Evolutionary conservation across 2,888 invertebrate species (phyloP).

Genomic region (Falcaria lacertinaria): DNA sequence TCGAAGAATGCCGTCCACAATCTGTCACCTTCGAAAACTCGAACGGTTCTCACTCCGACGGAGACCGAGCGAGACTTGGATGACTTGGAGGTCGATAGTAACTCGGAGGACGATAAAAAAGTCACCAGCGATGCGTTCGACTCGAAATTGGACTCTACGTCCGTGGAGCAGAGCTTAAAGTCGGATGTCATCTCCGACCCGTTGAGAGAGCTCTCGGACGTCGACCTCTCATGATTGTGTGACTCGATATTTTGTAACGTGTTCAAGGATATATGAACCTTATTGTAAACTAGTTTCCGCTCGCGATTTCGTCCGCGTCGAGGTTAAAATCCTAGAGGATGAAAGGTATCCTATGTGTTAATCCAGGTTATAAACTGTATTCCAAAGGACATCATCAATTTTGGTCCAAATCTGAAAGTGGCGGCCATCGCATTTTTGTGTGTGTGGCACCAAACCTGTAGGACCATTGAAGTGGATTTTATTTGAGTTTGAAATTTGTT

Average conservation of each 20-base stretch:
- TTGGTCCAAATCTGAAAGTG: too few relatives aligned
- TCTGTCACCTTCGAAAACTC: constrained; percentile 50
- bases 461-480: too few relatives aligned
- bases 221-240: constrained; percentile 57
- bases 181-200: constrained; percentile 40
- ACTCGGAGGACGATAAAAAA: constrained; percentile 5
- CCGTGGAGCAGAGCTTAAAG: constrained; percentile 5
- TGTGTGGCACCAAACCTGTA: too few relatives aligned
- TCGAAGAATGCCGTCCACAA: constrained; percentile 63
- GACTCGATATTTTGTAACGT: constrained; percentile 44
- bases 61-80: constrained; percentile 50
- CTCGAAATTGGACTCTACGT: constrained; percentile 5
- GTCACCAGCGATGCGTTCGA: background rate
- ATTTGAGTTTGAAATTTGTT: too few relatives aligned
- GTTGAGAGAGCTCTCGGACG: constrained; percentile 50
- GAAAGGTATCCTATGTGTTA: too few relatives aligned
- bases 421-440: too few relatives aligned
- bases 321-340: too few relatives aligned
- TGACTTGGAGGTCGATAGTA: constrained; percentile 40
- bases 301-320: too few relatives aligned
- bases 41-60: constrained; percentile 35
- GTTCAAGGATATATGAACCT: constrained; percentile 26
- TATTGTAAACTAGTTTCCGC: too few relatives aligned
- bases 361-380: too few relatives aligned
- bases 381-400: too few relatives aligned